Conservation (phyloP, 1,140 invertebrate species). For the Panulirus ornatus region DNA sequence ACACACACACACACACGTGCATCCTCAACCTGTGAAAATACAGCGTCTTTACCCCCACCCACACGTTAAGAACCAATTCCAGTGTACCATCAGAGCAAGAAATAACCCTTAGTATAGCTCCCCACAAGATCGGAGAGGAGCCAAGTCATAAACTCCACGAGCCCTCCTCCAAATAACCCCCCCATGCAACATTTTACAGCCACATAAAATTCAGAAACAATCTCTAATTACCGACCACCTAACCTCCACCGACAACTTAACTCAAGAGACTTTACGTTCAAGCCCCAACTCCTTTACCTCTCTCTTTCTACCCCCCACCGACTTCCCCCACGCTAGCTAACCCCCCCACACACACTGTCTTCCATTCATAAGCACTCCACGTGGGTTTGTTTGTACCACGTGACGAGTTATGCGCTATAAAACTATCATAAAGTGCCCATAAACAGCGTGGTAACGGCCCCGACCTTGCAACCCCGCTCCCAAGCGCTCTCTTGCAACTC, state of each 20-base stretch:
- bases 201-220: conserved; percentile 70
- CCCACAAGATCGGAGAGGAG: conserved; percentile 37
- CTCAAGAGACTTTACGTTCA: conserved; percentile 25
- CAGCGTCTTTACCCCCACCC: not conserved
- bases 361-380: conserved; percentile 73
- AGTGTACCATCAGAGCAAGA: conserved; percentile 12
- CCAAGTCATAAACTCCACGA: conserved; percentile 46
- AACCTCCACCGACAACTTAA: conserved; percentile 69
- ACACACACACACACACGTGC: too few species aligned
- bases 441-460: conserved; percentile 69
- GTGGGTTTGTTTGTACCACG: conserved; percentile 73
- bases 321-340: conserved; percentile 7
- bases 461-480: conserved; percentile 65
- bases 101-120: conserved; percentile 9
- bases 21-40: conserved; percentile 1
- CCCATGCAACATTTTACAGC: conserved; percentile 70
- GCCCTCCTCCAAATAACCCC: conserved; percentile 64
- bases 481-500: conserved; percentile 51
- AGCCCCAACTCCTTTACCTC: conserved; percentile 21
- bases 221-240: conserved; percentile 67
- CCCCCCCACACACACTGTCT: conserved; percentile 60
- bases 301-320: conserved; percentile 26
- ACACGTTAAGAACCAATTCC: conserved; percentile 23
- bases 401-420: conserved; percentile 73
- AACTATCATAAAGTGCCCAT: conserved; percentile 73